Conservation (phyloP, 2,797 vertebrate species). For the Myioborus melanocephalus region DNA sequence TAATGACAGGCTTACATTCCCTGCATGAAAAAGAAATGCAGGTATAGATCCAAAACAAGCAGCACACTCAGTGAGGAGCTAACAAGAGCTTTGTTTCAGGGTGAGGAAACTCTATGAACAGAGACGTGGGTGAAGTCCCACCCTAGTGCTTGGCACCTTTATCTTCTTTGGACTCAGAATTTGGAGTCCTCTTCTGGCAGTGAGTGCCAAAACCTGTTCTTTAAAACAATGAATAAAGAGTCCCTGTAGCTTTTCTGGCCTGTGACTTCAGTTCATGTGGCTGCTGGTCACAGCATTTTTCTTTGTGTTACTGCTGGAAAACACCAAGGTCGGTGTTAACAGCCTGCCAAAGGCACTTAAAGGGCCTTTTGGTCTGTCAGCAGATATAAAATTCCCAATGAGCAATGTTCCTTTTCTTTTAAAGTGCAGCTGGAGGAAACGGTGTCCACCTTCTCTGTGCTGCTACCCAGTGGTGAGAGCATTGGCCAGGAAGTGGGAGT, state of each 20-base stretch:
- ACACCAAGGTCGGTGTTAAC: neutral
- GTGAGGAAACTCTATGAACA: neutral
- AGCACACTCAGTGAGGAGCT: neutral
- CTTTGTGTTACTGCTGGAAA: constrained; percentile 46
- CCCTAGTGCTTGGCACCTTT: neutral
- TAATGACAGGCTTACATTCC: neutral
- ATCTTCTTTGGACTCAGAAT: neutral
- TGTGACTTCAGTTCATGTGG: constrained; percentile 25
- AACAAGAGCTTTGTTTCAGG: neutral
- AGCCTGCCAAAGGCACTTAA: constrained; percentile 20
- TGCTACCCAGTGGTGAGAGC: neutral
- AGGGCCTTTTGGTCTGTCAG: neutral
- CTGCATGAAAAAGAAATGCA: neutral
- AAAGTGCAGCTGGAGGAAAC: neutral
- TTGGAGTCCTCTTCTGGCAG: neutral
- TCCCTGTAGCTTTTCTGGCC: neutral
- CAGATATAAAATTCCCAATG: neutral
- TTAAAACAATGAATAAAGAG: constrained; percentile 49
- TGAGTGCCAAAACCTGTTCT: neutral
- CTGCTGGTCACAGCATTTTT: constrained; percentile 40
- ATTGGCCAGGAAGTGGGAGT: constrained; percentile 15
- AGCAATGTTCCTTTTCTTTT: neutral
- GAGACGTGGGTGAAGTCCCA: neutral
- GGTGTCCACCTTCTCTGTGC: neutral
- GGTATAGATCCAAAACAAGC: constrained; percentile 4